Base-by-base conservation (phyloP, 2,888 invertebrate genomes). In the Plagodis pulveraria region DNA sequence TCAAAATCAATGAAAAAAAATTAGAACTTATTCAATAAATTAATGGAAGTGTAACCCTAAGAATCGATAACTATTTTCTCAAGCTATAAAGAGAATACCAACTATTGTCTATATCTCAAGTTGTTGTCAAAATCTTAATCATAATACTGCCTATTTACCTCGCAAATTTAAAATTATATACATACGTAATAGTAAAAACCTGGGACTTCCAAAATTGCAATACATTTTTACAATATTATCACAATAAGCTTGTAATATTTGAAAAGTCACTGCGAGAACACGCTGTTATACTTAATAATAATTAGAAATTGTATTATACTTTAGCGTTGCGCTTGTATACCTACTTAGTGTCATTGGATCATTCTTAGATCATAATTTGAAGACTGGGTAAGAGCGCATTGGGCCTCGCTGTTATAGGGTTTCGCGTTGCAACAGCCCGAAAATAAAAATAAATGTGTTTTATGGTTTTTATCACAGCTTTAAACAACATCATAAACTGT, bases 201-300 rank as follows among this genome's bases (percentile, higher is more conserved):
- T 70, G 76, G 71, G 79, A 85, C 86, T 86, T 86, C 84, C 85
- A 84, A 74, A 64, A 65, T 77, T 78, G 78, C 81, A 80, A 81
- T 80, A 79, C 65, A 71, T 76, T 80, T 78, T 76, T 78, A 76
- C 74, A 72, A 72, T 78, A 76, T 40, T 74, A 72, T 78, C 77
- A 77, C 77, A 71, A 62, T 77, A 80, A 71, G 74, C 76, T 79
- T 80, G 61, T 58, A 58, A 64, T 61, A 56, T 65, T 22, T 50
- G 51, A 50, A 59, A 63, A 45, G 44, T 50, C 66, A 68, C 63
- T 61, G 65, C 67, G 58, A 56, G 7, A 59, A 57, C 67, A 70
- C 69, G 69, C 66, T 65, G 62, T 71, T 65, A 67, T 61, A 62
- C 22, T 22, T 22, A 22, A 22, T 60, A 66, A 61, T 57, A 60